Evolutionary conservation across 2,113 vertebrate species (phyloP), one percentile per base, ranked within the genome.

Genomic region (Myiopsitta monachus): DNA sequence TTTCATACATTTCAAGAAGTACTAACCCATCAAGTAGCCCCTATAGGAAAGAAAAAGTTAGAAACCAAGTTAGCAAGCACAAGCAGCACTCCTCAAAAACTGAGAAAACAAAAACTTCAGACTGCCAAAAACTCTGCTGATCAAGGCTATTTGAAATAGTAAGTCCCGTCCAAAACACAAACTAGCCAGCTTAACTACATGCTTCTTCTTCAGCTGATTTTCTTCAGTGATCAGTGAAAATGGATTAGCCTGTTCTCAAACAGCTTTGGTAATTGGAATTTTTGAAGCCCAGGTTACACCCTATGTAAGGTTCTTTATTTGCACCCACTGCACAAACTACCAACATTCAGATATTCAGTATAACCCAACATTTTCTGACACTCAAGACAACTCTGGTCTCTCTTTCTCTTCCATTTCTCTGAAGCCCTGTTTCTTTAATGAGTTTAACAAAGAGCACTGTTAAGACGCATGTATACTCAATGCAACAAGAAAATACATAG

Each of bases 21-120:
- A 87, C 80, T 98, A 99, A 76, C 99, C 99, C 99, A 99, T 99
- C 81, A 99, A 98, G 97, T 99, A 99, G 84, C 99, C 99, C 84
- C 99, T 99, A 98, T 9, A 96, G 90, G 90, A 97, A 97, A 82
- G 84, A 89, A 87, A 91, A 92, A 91, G 55, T n/a, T 57, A n/a
- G 8, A n/a, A 57, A 57, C 55, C 30, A 80, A 51, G 39, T 81
- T 66, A 94, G 77, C 23, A 89, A 88, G 88, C 41, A 73, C 3
- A 66, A 18, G 46, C 22, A 76, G 68, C 36, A 43, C 14, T 87
- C 31, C 36, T 75, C 52, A 87, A 93, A 81, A 92, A 36, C 26
- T 30, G 77, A 81, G 61, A 70, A 43, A 63, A 66, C 4, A 38
- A 79, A 82, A 80, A 46, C 8, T 67, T 63, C 15, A 54, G 41